A percentile compares a stretch with the other conserved stretches of the same genome.
phyloP scores from a whole-genome alignment of 2,888 invertebrate genomes.

The Willowsia nigromaculata region DNA sequence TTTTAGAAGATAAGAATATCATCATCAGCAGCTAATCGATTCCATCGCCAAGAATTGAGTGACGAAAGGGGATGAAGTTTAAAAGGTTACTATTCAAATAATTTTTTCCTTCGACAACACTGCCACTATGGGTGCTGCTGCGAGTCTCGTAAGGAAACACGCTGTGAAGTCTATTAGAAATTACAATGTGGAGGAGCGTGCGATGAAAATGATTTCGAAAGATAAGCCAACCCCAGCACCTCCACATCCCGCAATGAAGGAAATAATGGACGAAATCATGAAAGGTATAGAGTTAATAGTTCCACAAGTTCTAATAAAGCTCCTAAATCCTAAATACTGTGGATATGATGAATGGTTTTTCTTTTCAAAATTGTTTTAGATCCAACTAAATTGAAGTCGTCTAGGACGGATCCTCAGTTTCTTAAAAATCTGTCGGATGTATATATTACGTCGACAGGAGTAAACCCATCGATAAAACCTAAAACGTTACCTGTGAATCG shows the following conservation, averaged over 20 bases:
- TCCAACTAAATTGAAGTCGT: constrained; percentile 82
- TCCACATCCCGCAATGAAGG: constrained; percentile 83
- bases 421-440: constrained; percentile 74
- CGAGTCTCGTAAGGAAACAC: not conserved
- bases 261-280: constrained; percentile 85
- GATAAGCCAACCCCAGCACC: constrained; percentile 87
- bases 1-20: too few relatives aligned
- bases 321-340: too few relatives aligned
- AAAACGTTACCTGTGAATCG: constrained; percentile 85
- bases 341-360: too few relatives aligned
- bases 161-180: constrained; percentile 81
- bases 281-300: constrained; percentile 80
- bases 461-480: constrained; percentile 80
- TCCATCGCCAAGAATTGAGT: too few relatives aligned
- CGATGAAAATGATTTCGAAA: constrained; percentile 86
- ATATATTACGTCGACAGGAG: constrained; percentile 80
- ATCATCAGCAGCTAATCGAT: too few relatives aligned
- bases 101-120: not conserved
- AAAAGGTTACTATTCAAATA: too few relatives aligned
- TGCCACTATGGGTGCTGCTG: constrained; percentile 23
- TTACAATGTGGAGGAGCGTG: constrained; percentile 89
- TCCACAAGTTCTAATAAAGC: too few relatives aligned
- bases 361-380: too few relatives aligned
- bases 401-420: constrained; percentile 61
- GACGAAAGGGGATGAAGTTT: too few relatives aligned